Base-by-base conservation (phyloP, 2,797 vertebrate genomes). In the Glossophaga mutica region DNA sequence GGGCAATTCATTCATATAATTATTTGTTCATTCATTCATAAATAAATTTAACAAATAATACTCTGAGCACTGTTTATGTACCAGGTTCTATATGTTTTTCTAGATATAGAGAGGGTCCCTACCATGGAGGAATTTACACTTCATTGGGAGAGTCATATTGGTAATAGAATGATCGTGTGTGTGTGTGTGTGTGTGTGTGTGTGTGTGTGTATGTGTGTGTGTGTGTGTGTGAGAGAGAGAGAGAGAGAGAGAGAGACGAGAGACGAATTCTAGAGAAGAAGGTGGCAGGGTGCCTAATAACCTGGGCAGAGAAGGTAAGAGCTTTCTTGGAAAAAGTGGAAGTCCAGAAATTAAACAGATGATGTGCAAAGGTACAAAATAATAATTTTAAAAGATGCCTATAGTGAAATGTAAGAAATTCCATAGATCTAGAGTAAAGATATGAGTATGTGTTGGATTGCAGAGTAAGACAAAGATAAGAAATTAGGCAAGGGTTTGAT, bases 281-380 rank as follows among this genome's bases (percentile, higher is more conserved):
- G 29, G 55, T 37, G 62, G 5, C 4, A 50, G 24, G 57, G 14
- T 14, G 71, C 18, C 85, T 55, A 71, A 84, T 6, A 21, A 24
- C 6, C 48, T 52, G 39, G 42, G 34, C 19, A 42, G 18, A 3
- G 2, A 2, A 1, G 0, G 3, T 3, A 19, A 52, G 16, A 78
- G 2, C 11, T n/a, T 39, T 86, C 39, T 9, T 3, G 24, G 59
- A 29, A 77, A 16, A 71, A 21, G 22, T 9, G 8, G 11, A 59
- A 59, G 16, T 46, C 73, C 24, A n/a, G 37, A 22, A 90, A 78
- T 3, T 78, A 12, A 42, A 87, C 15, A 87, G n/a, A 81, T 12
- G 6, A 42, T 14, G 19, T 29, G 3, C 3, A 89, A 65, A 88
- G 59, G 9, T 55, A 11, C 5, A 73, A 16, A 81, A 52, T 44